Evolutionary conservation across 2,888 invertebrate species (phyloP), one percentile per base, ranked within the genome.

Genomic region (Mimas tiliae): DNA sequence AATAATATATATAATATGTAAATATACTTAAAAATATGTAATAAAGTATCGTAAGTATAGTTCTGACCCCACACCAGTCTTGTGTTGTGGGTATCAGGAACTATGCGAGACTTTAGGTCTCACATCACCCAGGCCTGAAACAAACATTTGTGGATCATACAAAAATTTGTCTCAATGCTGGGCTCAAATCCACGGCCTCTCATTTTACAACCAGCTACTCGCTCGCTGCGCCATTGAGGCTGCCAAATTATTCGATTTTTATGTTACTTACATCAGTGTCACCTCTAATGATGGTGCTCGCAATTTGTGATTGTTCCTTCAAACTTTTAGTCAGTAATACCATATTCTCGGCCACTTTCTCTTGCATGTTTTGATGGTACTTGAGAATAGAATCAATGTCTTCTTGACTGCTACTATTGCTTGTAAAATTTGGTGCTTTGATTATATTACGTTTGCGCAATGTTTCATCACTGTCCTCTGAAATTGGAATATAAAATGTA

Each of bases 261-360:
- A 50, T 16, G 19, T 27, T 27, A 27, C 45, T 70, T 83, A 97
- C 97, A 94, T 97, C 96, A 4, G 97, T 97, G 85, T 99, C 99
- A 73, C 96, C 96, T 83, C 95, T 96, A 42, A 99, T 98, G 72
- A 99, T 98, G 72, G 95, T 96, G 82, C 97, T 97, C 1, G 99
- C 98, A 48, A 97, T 95, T 78, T 96, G 94, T 0, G 98, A 97
- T 87, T 99, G 98, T 80, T 98, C 98, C 84, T 98, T 98, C 66
- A 99, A 94, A 80, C 95, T 98, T 77, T 95, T 95, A 0, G 98
- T 97, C 75, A 99, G 94, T 67, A 95, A 91, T n/a, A 99, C 94
- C 97, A 99, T 98, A 79, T 99, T 98, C 77, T 98, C 97, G 0
- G 99, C 98, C 33, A 99, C 96, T 84, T 97, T 97, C 79, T 98